phyloP scores from a whole-genome alignment of 2,888 invertebrate genomes.

The Euzophera pinguis region DNA sequence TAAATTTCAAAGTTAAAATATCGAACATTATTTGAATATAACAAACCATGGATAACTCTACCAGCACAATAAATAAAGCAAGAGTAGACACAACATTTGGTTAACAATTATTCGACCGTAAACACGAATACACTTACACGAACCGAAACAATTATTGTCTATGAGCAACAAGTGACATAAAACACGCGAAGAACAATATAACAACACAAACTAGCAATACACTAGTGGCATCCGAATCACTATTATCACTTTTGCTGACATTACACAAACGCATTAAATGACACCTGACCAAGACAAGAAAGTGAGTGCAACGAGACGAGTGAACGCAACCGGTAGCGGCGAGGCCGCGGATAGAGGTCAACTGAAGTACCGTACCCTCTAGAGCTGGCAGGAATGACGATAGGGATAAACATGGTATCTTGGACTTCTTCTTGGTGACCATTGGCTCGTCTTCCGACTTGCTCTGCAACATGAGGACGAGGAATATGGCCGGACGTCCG shows the following conservation, averaged over 20 bases:
- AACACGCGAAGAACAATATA: constrained; percentile 12
- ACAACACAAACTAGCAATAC: constrained; percentile 13
- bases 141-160: constrained; percentile 7
- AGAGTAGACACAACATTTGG: background rate
- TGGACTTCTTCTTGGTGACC: constrained; percentile 74
- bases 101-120: background rate
- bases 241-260: constrained; percentile 47
- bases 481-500: constrained; percentile 59
- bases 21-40: no score
- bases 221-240: constrained; percentile 30
- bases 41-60: background rate
- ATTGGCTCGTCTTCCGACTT: constrained; percentile 66
- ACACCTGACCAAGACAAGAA: constrained; percentile 75
- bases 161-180: constrained; percentile 12
- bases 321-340: constrained; percentile 68
- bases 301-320: constrained; percentile 70
- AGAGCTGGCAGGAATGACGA: constrained; percentile 70
- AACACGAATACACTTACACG: constrained; percentile 8
- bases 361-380: constrained; percentile 62
- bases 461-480: constrained; percentile 63
- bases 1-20: no score
- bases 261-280: constrained; percentile 61
- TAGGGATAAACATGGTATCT: constrained; percentile 73
- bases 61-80: background rate
- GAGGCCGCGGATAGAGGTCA: constrained; percentile 71